Percentiles rank a stretch among this genome's conserved stretches.
These are phyloP conservation scores for Listrodromus nycthemerus DNA, from an alignment of 2,888 invertebrate species.

Conservation along the genomic window DNA sequence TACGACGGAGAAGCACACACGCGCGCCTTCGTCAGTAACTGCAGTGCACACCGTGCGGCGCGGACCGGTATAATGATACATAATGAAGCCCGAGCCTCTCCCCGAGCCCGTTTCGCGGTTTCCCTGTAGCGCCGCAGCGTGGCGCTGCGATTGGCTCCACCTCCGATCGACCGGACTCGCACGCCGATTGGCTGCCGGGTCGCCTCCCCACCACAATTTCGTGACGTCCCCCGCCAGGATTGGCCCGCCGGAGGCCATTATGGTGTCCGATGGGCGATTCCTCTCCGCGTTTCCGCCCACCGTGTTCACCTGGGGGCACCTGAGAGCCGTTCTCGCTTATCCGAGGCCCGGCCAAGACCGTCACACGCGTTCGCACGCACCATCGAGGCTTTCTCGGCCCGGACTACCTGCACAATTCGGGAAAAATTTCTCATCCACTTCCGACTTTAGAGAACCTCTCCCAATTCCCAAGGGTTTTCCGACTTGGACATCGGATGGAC, in stretches of 20 bases:
- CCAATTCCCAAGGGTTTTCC: constrained; percentile 46
- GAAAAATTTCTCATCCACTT: constrained; percentile 14
- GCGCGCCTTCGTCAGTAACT: constrained; percentile 82
- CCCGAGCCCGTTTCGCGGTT: constrained; percentile 79
- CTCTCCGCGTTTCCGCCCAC: neutral
- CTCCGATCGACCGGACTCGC: constrained; percentile 58
- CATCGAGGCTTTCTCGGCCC: constrained; percentile 66
- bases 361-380: constrained; percentile 73
- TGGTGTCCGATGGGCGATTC: constrained; percentile 78
- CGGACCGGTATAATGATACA: constrained; percentile 85
- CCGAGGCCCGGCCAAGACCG: constrained; percentile 68
- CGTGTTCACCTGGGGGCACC: constrained; percentile 46
- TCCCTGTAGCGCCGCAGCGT: constrained; percentile 74
- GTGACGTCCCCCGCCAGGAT: constrained; percentile 71
- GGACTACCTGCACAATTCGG: constrained; percentile 8
- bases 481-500: neutral
- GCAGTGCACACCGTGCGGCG: constrained; percentile 84
- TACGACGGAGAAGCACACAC: constrained; percentile 80
- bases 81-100: constrained; percentile 84
- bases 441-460: neutral
- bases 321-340: constrained; percentile 70
- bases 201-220: constrained; percentile 69
- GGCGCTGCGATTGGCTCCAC: constrained; percentile 79
- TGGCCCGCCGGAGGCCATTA: constrained; percentile 80
- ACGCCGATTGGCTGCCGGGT: constrained; percentile 74